Conservation (phyloP, 2,113 vertebrate genomes). For the Tachysurus vachellii region DNA sequence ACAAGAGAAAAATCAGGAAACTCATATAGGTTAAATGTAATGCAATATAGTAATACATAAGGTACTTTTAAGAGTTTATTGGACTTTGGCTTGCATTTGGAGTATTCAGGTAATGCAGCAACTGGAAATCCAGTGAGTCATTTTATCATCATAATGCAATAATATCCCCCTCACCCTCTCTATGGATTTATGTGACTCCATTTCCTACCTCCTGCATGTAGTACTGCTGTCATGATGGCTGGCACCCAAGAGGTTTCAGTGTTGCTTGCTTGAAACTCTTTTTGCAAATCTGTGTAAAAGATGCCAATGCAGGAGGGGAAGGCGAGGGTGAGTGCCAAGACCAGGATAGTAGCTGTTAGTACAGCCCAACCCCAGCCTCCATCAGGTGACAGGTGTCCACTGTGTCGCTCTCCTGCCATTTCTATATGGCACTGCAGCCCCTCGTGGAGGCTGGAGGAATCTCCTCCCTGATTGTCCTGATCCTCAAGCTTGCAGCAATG, state of each 20-base stretch:
- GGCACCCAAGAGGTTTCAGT: constrained; percentile 83
- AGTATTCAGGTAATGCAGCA: background rate
- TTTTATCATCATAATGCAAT: background rate
- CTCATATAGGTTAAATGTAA: background rate
- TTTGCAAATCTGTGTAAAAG: constrained; percentile 83
- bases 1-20: background rate
- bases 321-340: constrained; percentile 76
- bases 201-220: constrained; percentile 79
- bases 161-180: background rate
- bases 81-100: background rate
- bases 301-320: constrained; percentile 78
- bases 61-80: background rate
- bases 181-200: background rate
- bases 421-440: background rate
- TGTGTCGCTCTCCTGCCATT: background rate
- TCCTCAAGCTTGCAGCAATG: constrained; percentile 27
- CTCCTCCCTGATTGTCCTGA: constrained; percentile 16
- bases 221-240: constrained; percentile 77
- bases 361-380: constrained; percentile 83
- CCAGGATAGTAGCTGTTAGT: constrained; percentile 71
- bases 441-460: background rate
- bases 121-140: background rate
- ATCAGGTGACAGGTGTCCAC: constrained; percentile 56
- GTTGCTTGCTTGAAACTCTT: constrained; percentile 79
- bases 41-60: background rate